Conservation (phyloP, 2,888 invertebrate species). For the Hypsopygia costalis region DNA sequence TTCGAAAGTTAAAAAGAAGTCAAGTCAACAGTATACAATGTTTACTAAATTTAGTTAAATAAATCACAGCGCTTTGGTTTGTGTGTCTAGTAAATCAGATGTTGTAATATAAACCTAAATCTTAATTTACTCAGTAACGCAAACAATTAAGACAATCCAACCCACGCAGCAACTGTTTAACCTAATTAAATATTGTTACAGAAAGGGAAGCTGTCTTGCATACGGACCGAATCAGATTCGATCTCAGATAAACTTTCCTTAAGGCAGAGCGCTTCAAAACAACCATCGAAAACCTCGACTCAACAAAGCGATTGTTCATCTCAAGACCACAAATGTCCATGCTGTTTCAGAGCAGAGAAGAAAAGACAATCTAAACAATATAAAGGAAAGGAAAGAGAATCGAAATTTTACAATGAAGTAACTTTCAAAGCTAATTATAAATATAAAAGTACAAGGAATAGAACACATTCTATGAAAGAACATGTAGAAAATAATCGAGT, state of each 20-base stretch:
- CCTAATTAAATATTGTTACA: conserved; percentile 45
- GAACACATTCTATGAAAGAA: conserved; percentile 77
- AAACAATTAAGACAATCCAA: not conserved
- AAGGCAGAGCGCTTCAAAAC: conserved; percentile 60
- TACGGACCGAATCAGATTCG: conserved; percentile 71
- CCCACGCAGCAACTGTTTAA: not conserved
- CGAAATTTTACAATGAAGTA: conserved; percentile 58
- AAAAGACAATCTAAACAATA: conserved; percentile 43
- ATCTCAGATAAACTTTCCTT: conserved; percentile 67
- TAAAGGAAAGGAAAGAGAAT: conserved; percentile 53
- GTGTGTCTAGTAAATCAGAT: too few relatives aligned
- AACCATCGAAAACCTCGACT: conserved; percentile 50
- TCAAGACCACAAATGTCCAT: conserved; percentile 66
- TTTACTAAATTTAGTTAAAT: too few relatives aligned
- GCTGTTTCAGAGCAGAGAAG: conserved; percentile 60
- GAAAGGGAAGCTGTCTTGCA: conserved; percentile 66
- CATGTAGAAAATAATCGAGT: conserved; percentile 82
- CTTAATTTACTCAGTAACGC: not conserved
- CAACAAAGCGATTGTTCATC: conserved; percentile 58
- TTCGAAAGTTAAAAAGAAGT: too few relatives aligned
- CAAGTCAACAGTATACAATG: too few relatives aligned
- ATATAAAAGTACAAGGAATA: conserved; percentile 61
- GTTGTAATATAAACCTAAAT: not conserved
- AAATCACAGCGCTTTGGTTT: too few relatives aligned
- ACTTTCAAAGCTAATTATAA: conserved; percentile 68